Conservation (phyloP, 2,113 vertebrate species). For the Motacilla alba region DNA sequence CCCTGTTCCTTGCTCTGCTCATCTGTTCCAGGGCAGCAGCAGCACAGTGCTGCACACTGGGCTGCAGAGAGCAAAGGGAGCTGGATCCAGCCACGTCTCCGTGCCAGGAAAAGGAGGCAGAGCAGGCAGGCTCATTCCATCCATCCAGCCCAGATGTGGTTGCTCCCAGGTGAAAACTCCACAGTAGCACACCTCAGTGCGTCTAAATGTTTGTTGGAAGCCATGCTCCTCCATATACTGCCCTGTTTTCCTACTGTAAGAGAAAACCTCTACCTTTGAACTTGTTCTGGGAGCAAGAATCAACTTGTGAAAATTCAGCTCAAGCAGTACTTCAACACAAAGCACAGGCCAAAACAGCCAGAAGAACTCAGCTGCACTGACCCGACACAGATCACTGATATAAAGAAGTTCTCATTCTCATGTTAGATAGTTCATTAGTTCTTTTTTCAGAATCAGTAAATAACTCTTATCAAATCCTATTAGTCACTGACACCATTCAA, state of each 20-base stretch:
- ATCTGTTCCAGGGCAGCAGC: neutral
- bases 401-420: neutral
- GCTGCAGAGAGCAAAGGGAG: neutral
- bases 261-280: conserved; percentile 45
- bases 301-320: conserved; percentile 29
- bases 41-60: neutral
- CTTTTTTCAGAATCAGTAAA: neutral
- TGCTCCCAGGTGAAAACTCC: neutral
- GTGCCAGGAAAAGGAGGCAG: neutral
- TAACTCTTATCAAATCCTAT: neutral
- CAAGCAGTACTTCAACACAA: neutral
- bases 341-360: neutral
- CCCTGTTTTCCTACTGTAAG: neutral
- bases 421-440: neutral
- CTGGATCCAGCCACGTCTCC: neutral
- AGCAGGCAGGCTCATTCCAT: neutral
- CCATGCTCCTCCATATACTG: neutral
- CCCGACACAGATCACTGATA: neutral
- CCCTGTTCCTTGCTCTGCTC: neutral
- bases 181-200: neutral
- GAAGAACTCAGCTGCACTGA: neutral
- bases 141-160: neutral
- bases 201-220: neutral
- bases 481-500: neutral
- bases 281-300: conserved; percentile 32